Evolutionary conservation across 2,888 invertebrate species (phyloP), one percentile per base, ranked within the genome.

Genomic region (Thyatira batis): DNA sequence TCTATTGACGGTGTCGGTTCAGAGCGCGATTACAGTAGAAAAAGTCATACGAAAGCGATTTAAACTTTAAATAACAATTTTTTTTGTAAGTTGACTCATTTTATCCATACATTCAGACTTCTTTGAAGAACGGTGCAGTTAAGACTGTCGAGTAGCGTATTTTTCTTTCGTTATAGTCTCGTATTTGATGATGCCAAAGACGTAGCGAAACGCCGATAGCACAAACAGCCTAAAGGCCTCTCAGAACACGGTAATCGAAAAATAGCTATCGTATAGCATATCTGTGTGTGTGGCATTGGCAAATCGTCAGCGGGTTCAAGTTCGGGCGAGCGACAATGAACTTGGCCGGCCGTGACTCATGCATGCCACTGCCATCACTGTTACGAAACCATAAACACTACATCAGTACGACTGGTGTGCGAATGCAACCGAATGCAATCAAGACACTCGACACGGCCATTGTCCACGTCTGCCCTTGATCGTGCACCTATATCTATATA

Each of bases 331-430:
- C 89, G 91, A 91, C 91, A 91, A 88, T 92, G 91, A 92, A 92
- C 91, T 91, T 91, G 91, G 87, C 83, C 84, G 89, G 82, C 85
- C 88, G 67, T 90, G 91, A 91, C 87, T 91, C 91, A 92, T 80
- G 80, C 84, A 82, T 81, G 76, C 81, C 80, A 45, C 62, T 79
- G 77, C 83, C 86, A 82, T 83, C 82, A 74, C 69, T 79, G 85
- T 91, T 89, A 91, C 87, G 87, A 89, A 89, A 91, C 85, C 88
- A 87, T 89, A 89, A 89, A 85, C 86, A 85, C 71, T 72, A 77
- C 82, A 84, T 86, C 84, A 84, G 82, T 78, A 80, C 79, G 73
- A 81, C 75, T 79, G 73, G 84, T 84, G 81, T 79, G 80, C 80
- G 74, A 81, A 76, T 80, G 73, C 78, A 80, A 80, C 71, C 67